Percentiles rank a stretch among this genome's conserved stretches.
These are phyloP conservation scores for Tachypleus tridentatus DNA, from an alignment of 1,140 invertebrate genomes.

Conservation along the genomic window DNA sequence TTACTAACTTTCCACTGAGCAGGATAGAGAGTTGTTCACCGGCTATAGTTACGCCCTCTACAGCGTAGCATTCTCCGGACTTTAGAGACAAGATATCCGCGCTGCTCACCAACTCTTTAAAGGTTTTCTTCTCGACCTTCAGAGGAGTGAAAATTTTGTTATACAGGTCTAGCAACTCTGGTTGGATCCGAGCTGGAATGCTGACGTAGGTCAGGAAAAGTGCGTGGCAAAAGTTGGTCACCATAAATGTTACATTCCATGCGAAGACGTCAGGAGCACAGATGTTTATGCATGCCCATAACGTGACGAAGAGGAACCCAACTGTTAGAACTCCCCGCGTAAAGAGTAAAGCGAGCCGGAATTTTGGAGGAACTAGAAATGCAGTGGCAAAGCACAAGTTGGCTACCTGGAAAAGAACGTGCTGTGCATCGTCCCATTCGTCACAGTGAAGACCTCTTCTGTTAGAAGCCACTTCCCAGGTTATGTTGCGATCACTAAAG, in stretches of 20 bases:
- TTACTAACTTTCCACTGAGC: conserved; percentile 61
- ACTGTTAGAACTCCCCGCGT: conserved; percentile 51
- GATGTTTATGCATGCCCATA: conserved; percentile 66
- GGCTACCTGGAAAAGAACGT: conserved; percentile 62
- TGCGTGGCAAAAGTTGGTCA: conserved; percentile 56
- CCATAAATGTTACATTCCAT: conserved; percentile 58
- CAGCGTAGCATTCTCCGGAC: conserved; percentile 61
- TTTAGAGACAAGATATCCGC: conserved; percentile 53
- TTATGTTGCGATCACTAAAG: too few relatives aligned
- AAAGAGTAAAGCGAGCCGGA: conserved; percentile 36
- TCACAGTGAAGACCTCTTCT: conserved; percentile 38
- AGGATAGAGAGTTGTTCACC: conserved; percentile 68
- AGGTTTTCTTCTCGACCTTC: conserved; percentile 64
- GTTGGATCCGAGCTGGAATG: conserved; percentile 56
- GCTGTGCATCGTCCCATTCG: conserved; percentile 66
- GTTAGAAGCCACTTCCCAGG: too few relatives aligned
- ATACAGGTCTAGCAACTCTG: conserved; percentile 55
- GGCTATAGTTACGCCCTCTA: conserved; percentile 53
- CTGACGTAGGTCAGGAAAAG: conserved; percentile 54
- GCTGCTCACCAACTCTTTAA: conserved; percentile 56
- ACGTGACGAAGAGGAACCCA: conserved; percentile 56
- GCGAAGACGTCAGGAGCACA: conserved; percentile 65
- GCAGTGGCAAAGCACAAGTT: conserved; percentile 70
- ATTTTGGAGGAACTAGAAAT: conserved; percentile 51
- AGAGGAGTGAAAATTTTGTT: conserved; percentile 48